A percentile compares a stretch with the other conserved stretches of the same genome.
Evolutionary conservation across 2,113 vertebrate species (phyloP).

Genomic region (Todiramphus chloris): DNA sequence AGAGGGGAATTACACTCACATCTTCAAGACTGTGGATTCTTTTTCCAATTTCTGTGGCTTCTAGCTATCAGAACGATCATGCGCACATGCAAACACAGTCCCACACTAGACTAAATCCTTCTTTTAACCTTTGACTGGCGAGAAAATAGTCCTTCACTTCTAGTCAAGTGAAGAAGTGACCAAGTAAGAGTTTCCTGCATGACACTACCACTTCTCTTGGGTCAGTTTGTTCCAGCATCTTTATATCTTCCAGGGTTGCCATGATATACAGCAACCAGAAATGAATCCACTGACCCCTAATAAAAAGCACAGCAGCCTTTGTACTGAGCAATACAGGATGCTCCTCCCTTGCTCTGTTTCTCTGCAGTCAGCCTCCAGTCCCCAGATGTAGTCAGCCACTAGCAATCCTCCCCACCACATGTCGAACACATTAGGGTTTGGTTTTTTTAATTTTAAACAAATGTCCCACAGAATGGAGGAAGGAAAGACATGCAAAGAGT

Average conservation of each 20-base stretch:
- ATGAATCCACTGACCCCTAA: not conserved
- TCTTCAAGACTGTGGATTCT: not conserved
- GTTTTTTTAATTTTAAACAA: not conserved
- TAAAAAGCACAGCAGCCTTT: not conserved
- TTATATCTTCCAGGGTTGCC: not conserved
- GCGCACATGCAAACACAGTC: rapidly evolving
- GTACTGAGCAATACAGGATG: not conserved
- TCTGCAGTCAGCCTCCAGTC: not conserved
- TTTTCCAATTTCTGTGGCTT: not conserved
- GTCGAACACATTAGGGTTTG: not conserved
- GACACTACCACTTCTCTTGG: not conserved
- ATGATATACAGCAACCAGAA: not conserved
- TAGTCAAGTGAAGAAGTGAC: not conserved
- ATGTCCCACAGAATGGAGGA: not conserved
- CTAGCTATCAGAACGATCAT: not conserved
- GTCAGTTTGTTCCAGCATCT: not conserved
- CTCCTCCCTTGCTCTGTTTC: not conserved
- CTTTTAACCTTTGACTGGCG: not conserved
- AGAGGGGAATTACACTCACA: not conserved
- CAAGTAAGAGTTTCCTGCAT: not conserved
- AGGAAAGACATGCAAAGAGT: not conserved
- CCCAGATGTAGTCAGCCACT: not conserved
- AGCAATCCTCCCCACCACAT: not conserved
- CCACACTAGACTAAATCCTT: not conserved
- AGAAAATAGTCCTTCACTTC: not conserved